These are phyloP conservation scores for Orchesella flavescens DNA, from an alignment of 2,888 invertebrate genomes.

Conservation along the genomic window DNA sequence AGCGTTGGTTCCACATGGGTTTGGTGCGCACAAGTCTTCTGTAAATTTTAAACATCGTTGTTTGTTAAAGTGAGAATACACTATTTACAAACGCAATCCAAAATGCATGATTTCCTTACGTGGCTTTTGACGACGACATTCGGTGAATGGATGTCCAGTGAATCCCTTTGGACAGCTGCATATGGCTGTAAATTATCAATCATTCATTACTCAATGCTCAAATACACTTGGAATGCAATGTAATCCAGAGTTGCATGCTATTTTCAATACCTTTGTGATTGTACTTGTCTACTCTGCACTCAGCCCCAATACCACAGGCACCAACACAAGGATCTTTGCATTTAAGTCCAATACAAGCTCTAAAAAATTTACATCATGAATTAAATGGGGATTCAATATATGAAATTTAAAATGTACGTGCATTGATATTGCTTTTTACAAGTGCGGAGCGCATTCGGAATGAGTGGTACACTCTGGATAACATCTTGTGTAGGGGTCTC, in stretches of 20 bases:
- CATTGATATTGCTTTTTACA: slow-evolving; percentile 55
- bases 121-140: slow-evolving; percentile 82
- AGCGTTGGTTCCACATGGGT: slow-evolving; percentile 88
- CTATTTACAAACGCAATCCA: too few relatives aligned
- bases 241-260: background rate
- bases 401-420: background rate
- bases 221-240: background rate
- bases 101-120: slow-evolving; percentile 50
- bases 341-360: slow-evolving; percentile 86
- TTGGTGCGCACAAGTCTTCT: slow-evolving; percentile 80
- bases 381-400: slow-evolving; percentile 13
- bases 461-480: slow-evolving; percentile 87
- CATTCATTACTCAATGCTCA: background rate
- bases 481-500: slow-evolving; percentile 85
- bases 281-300: slow-evolving; percentile 81
- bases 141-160: slow-evolving; percentile 86
- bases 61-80: too few relatives aligned
- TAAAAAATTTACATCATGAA: slow-evolving; percentile 73
- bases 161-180: slow-evolving; percentile 82
- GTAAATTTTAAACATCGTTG: background rate
- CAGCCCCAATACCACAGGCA: slow-evolving; percentile 83
- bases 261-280: slow-evolving; percentile 45
- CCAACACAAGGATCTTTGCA: slow-evolving; percentile 87
- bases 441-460: slow-evolving; percentile 82
- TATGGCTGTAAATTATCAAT: slow-evolving; percentile 32